Base-by-base conservation (phyloP, 2,797 vertebrate species). In the Siniperca undulata region DNA sequence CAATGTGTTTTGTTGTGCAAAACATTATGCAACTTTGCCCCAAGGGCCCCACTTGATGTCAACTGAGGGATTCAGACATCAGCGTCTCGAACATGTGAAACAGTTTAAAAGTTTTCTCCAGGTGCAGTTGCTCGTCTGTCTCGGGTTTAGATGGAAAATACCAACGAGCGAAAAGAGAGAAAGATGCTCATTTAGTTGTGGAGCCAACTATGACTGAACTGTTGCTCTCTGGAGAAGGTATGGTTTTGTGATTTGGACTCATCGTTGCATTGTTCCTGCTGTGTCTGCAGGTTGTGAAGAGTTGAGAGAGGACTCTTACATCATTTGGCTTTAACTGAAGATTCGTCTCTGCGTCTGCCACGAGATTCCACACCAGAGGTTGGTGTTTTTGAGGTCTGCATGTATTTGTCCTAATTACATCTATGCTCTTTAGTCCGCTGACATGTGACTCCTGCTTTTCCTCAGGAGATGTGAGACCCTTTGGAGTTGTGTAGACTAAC, bases 111-210 rank as follows among this genome's bases (percentile, higher is more conserved):
- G 67, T 42, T 24, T 87, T 87, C 88, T 89, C 87, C 86, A 88
- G 89, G 87, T 93, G 90, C 88, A 61, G 69, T 27, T 46, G 67
- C 71, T 70, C 52, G 46, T 53, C 42, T 4, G 71, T 87, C 81
- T 83, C 78, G 52, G 84, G 77, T 86, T 91, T 67, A 79, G 60
- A 83, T 80, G 89, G 89, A 88, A 93, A 92, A 91, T 89, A 86
- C 81, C 70, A 48, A 38, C n/a, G 61, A 89, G 80, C 56, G 27
- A 24, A 36, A 66, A 60, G 65, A 74, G 78, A 70, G 77, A 75
- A 73, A 46, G 85, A 83, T 75, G 77, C 78, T 81, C 46, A 38
- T 82, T 84, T 81, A 76, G 71, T 50, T 6, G 38, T 30, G 22
- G 67, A 42, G 84, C 86, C 86, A 83, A 60, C 80, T 9, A 17